These are phyloP conservation scores for Marmota monax DNA, from an alignment of 2,113 vertebrate species.

Conservation along the genomic window DNA sequence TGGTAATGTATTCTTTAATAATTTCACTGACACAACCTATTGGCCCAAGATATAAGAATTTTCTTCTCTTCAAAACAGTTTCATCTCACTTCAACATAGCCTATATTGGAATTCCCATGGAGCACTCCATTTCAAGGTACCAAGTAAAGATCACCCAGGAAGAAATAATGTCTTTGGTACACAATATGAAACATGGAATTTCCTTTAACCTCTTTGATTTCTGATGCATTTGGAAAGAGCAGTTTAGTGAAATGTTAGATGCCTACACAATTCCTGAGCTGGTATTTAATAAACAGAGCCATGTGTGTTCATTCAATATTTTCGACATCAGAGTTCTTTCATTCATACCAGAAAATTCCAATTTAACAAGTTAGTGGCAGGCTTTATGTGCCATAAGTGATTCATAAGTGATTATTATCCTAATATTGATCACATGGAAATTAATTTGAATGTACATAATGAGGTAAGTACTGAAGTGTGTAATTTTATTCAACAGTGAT, in stretches of 20 bases:
- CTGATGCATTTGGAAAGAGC: background rate
- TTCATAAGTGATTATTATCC: background rate
- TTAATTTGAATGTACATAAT: background rate
- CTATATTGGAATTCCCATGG: background rate
- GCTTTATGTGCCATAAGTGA: background rate
- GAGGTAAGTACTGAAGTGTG: background rate
- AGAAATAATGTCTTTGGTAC: background rate
- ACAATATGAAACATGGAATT: background rate
- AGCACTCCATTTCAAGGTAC: background rate
- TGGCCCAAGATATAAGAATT: background rate
- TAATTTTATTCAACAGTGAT: conserved; percentile 16
- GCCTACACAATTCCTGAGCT: background rate
- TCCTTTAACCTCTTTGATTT: background rate
- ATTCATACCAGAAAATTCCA: background rate
- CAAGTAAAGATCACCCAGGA: background rate
- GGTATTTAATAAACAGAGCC: background rate
- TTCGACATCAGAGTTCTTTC: background rate
- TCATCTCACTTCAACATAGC: background rate
- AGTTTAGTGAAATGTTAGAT: background rate
- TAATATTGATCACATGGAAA: background rate
- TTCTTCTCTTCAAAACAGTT: background rate
- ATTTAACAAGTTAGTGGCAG: background rate
- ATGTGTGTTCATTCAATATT: background rate
- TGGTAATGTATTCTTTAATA: background rate
- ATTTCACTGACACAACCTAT: background rate